Evolutionary conservation across 2,888 invertebrate species (phyloP), one percentile per base, ranked within the genome.

Genomic region (Andrena camellia): DNA sequence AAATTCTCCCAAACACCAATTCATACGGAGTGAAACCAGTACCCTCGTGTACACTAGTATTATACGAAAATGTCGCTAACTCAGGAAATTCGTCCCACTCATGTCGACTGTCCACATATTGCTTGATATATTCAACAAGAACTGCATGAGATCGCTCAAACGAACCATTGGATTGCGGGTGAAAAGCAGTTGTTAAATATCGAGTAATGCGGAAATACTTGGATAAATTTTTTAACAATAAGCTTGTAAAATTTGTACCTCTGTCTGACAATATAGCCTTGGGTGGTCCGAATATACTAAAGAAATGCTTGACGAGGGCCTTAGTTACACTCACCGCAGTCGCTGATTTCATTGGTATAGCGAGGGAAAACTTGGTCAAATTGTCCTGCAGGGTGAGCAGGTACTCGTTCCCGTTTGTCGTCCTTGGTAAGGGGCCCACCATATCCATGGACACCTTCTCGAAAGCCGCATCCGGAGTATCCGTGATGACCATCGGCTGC

Each of bases 131-230:
- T 73, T 88, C 83, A 0, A 62, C 62, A 2, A 88, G 48, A 0
- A 84, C 72, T 20, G 85, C 84, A 33, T 88, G 89, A 1, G 83
- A 86, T 29, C 86, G 26, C 42, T 80, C 81, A 13, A 86, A 57
- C 8, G 78, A 84, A 0, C 84, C 83, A 26, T 83, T 78, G 0
- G 71, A 57, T 57, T 85, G 86, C 0, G 83, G 81, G 26, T 83
- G 78, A 33, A 74, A 81, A 0, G 86, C 78, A 7, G 71, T 76
- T 2, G 68, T 67, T 33, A 23, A 50, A 10, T 29, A 68, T 62
- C 63, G 67, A 20, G 54, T 60, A 20, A 73, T 69, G 26, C 52
- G 13, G 54, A 81, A 81, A 4, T 69, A 57, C 8, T 26, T 64
- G 0, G 73, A 73, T 26, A 77, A 64, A 13, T 33, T 54, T 26